Evolutionary conservation across 2,797 vertebrate species (phyloP), one percentile per base, ranked within the genome.

Genomic region (Oreonectes daqikongensis): DNA sequence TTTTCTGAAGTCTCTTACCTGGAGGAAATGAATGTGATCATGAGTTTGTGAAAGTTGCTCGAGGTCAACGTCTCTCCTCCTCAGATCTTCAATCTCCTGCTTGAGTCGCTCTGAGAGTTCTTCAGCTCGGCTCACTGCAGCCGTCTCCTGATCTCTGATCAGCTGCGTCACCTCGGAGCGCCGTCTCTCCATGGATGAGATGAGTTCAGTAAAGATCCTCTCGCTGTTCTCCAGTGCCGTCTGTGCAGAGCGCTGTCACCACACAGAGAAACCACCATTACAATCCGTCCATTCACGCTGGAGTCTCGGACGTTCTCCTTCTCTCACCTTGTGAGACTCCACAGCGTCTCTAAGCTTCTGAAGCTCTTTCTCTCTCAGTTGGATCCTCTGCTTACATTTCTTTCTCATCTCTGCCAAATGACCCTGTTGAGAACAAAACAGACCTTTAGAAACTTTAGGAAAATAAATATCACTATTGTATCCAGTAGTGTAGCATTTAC

Each of bases 361-460:
- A 44, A 79, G 8, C 28, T 79, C 53, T 11, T 74, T 60, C 63
- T 67, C 64, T 61, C 35, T 73, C 70, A 61, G 40, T 30, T 79
- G 70, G 22, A 74, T 74, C 40, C 32, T 63, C 55, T 69, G 53
- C 14, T 74, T 40, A 30, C 26, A 48, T 40, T 40, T 17, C 18
- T 57, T 79, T 15, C 61, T 22, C n/a, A 52, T 66, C 11, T 35
- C 20, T 15, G 18, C 42, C 61, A 79, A 42, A 48, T 48, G 38
- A 20, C 72, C 30, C 61, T 48, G 50, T 30, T 9, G 6, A 12
- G 78, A 75, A 15, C 2, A 18, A 20, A 50, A 20, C 48, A 10
- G 5, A 20, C 4, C 28, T 18, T 20, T 12, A 2, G 4, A 42
- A 26, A 35, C 0, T 35, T 10, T 35, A 0, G 8, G 2, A 35